Evolutionary conservation across 2,888 invertebrate genomes (phyloP).

Genomic region (Tetheella fluctuosa): DNA sequence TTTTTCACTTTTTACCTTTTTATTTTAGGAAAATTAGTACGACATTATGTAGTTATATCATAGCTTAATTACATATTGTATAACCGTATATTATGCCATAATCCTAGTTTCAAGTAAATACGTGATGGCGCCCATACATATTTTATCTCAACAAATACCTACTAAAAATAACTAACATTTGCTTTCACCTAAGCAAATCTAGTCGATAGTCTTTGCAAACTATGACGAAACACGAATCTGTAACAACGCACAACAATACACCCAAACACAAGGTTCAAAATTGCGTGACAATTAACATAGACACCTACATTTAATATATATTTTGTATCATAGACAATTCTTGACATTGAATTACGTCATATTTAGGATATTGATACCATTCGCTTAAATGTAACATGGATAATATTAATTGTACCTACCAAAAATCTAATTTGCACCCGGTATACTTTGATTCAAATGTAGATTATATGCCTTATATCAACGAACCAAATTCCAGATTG

Average conservation of each 20-base stretch:
- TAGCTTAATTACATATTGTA: no score
- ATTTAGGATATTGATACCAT: constrained; percentile 3
- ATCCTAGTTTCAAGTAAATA: no score
- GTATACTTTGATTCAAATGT: no score
- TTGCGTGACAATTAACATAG: not conserved
- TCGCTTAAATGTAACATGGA: not conserved
- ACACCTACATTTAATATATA: not conserved
- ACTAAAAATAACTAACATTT: constrained; percentile 1
- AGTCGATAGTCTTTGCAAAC: not conserved
- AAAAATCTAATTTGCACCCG: not conserved
- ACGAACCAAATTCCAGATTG: no score
- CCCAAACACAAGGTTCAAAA: not conserved
- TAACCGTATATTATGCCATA: no score
- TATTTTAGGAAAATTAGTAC: no score
- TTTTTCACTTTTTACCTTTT: no score
- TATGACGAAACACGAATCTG: not conserved
- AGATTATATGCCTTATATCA: no score
- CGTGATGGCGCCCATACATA: not conserved
- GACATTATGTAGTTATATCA: no score
- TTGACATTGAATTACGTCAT: constrained; percentile 6
- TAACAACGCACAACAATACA: not conserved
- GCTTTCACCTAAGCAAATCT: not conserved
- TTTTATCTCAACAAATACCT: constrained; percentile 4
- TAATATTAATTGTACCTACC: not conserved
- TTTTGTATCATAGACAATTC: constrained; percentile 1